A percentile compares a stretch with the other conserved stretches of the same genome.
Evolutionary conservation across 2,113 vertebrate genomes (phyloP).

Genomic region (Sus scrofa): T2T-Sscrofa CM000813.6:3482501-3483000

Average conservation of each 20-base stretch:
- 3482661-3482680: background rate
- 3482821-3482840: fast-evolving
- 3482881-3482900: background rate
- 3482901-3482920: too few species aligned
- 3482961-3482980: background rate
- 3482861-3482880: too few species aligned
- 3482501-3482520: background rate
- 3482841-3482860: fast-evolving
- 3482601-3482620: background rate
- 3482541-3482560: background rate
- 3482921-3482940: background rate
- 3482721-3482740: fast-evolving
- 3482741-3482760: fast-evolving
- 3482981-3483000: background rate
- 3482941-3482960: background rate
- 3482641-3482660: background rate
- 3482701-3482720: background rate
- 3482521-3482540: fast-evolving
- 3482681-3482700: too few species aligned
- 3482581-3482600: too few species aligned
- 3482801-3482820: too few species aligned
- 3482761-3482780: fast-evolving
- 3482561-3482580: background rate
- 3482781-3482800: fast-evolving
- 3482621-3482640: fast-evolving